Percentiles rank a stretch among this genome's conserved stretches.
Conservation (phyloP, 2,888 invertebrate species). For the Pseudococcus longispinus region DNA sequence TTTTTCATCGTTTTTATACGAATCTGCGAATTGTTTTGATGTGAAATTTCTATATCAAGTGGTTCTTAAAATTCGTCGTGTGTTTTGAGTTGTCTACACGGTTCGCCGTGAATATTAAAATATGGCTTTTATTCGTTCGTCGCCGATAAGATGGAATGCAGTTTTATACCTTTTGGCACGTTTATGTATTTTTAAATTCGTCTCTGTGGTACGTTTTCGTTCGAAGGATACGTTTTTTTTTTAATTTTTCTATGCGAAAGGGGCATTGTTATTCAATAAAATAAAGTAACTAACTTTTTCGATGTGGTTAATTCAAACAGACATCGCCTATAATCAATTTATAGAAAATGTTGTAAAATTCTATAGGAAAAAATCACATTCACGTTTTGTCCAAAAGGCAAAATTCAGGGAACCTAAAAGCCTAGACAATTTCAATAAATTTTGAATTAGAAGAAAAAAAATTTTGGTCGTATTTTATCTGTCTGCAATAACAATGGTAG, state of each 20-base stretch:
- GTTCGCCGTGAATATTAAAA: not conserved
- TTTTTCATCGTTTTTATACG: not conserved
- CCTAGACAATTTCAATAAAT: not conserved
- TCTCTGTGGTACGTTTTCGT: too few relatives aligned
- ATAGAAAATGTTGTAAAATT: not conserved
- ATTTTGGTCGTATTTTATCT: not conserved
- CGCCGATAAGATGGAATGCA: too few relatives aligned
- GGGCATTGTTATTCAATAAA: not conserved
- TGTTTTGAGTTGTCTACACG: not conserved
- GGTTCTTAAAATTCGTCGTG: not conserved
- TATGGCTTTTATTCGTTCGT: not conserved
- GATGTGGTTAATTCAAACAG: not conserved
- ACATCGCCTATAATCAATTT: not conserved
- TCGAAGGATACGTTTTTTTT: too few relatives aligned
- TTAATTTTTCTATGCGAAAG: not conserved
- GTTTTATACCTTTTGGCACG: too few relatives aligned
- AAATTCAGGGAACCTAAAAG: not conserved
- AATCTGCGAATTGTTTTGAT: too few relatives aligned
- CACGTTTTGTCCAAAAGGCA: not conserved
- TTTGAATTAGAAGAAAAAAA: not conserved
- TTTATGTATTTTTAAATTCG: too few relatives aligned
- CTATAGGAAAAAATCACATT: not conserved
- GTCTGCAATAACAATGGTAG: not conserved
- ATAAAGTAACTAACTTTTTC: not conserved
- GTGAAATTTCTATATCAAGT: not conserved